These are phyloP conservation scores for Cetonia aurata DNA, from an alignment of 2,888 invertebrate species.

Conservation along the genomic window DNA sequence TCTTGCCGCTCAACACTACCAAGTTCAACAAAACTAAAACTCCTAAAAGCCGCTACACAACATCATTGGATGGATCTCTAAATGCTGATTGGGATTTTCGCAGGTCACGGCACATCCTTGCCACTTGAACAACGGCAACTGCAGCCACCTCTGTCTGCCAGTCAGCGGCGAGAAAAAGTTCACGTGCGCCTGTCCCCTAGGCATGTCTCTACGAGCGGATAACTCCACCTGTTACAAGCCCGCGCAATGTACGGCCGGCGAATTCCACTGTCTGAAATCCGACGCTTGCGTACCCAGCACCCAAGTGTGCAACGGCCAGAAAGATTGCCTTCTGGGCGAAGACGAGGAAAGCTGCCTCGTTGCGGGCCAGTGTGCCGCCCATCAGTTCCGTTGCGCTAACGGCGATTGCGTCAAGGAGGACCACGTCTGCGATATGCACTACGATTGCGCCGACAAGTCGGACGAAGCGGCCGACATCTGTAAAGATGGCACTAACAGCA, in stretches of 20 bases:
- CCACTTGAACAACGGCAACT: constrained; percentile 72
- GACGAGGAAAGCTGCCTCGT: constrained; percentile 62
- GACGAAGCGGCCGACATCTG: constrained; percentile 70
- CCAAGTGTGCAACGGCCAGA: constrained; percentile 61
- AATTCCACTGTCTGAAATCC: constrained; percentile 67
- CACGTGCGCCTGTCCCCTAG: constrained; percentile 76
- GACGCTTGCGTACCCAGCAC: constrained; percentile 65
- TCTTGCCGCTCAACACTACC: no score
- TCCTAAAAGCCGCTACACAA: no score
- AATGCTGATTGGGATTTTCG: no score
- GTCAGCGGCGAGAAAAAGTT: constrained; percentile 53
- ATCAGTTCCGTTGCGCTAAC: constrained; percentile 70
- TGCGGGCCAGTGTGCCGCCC: constrained; percentile 61
- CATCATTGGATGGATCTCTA: no score
- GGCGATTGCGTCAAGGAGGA: constrained; percentile 68
- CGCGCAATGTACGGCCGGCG: constrained; percentile 65
- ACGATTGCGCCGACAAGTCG: constrained; percentile 71
- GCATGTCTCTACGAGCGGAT: constrained; percentile 70
- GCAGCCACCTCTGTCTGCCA: constrained; percentile 81
- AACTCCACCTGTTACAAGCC: constrained; percentile 72
- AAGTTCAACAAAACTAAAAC: no score
- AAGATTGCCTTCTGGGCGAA: constrained; percentile 62
- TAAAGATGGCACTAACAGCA: constrained; percentile 43
- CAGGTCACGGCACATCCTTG: constrained; percentile 70
- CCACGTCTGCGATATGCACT: constrained; percentile 68